These are phyloP conservation scores for Centroberyx gerrardi DNA, from an alignment of 2,797 vertebrate genomes.

Conservation along the genomic window DNA sequence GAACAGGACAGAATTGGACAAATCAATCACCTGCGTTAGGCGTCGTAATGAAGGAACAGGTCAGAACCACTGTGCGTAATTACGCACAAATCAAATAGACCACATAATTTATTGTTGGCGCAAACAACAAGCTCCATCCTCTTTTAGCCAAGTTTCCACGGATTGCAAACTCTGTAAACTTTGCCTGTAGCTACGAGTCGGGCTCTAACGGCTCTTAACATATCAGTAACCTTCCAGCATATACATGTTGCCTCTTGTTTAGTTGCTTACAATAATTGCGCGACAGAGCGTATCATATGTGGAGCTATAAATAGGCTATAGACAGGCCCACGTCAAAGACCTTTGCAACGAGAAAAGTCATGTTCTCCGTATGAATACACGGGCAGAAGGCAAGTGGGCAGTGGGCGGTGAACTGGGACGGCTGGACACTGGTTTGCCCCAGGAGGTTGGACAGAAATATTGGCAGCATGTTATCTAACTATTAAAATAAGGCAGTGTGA, in stretches of 20 bases:
- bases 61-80: constrained; percentile 57
- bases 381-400: constrained; percentile 54
- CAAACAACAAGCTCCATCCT: constrained; percentile 35
- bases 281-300: constrained; percentile 63
- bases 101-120: constrained; percentile 35
- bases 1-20: constrained; percentile 24
- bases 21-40: constrained; percentile 51
- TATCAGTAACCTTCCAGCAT: constrained; percentile 39
- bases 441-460: constrained; percentile 34
- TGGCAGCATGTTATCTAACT: constrained; percentile 28
- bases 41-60: constrained; percentile 21
- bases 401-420: constrained; percentile 55
- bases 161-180: constrained; percentile 21
- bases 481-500: constrained; percentile 25
- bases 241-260: constrained; percentile 45
- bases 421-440: constrained; percentile 54
- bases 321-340: constrained; percentile 58
- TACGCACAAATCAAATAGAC: constrained; percentile 57
- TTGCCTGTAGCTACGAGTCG: constrained; percentile 21
- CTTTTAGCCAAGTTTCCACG: constrained; percentile 43
- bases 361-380: constrained; percentile 54
- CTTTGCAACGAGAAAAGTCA: constrained; percentile 37
- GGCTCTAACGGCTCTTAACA: not conserved
- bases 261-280: constrained; percentile 41
- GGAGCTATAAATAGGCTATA: constrained; percentile 70